These are phyloP conservation scores for Acanthopagrus latus DNA, from an alignment of 2,797 vertebrate genomes.

Conservation along the genomic window DNA sequence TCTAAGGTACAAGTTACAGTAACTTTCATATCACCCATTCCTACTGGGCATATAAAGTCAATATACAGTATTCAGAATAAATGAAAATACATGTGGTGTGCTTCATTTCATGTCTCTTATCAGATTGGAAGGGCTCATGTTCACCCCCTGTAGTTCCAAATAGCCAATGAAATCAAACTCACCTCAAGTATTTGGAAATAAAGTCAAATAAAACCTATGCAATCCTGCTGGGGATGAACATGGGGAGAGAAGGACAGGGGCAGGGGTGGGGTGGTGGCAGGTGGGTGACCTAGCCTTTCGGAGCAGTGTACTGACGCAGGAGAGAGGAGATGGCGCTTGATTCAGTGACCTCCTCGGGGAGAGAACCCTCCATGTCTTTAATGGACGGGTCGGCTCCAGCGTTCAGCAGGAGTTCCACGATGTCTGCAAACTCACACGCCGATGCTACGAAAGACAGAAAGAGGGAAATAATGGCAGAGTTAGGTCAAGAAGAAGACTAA, in stretches of 20 bases:
- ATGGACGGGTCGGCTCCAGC: slow-evolving; percentile 91
- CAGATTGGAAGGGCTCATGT: slow-evolving; percentile 32
- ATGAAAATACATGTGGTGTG: slow-evolving; percentile 43
- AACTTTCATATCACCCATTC: slow-evolving; percentile 44
- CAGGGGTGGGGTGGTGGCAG: neutral
- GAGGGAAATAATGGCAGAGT: neutral
- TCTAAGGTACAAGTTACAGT: slow-evolving; percentile 14
- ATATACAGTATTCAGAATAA: slow-evolving; percentile 42
- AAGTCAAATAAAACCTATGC: slow-evolving; percentile 53
- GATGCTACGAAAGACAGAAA: slow-evolving; percentile 84
- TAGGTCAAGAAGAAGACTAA: neutral
- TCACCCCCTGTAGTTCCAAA: slow-evolving; percentile 34
- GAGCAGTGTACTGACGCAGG: slow-evolving; percentile 86
- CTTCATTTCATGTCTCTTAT: slow-evolving; percentile 43
- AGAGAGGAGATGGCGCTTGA: slow-evolving; percentile 90
- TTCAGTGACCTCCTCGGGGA: slow-evolving; percentile 94
- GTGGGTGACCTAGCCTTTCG: slow-evolving; percentile 80
- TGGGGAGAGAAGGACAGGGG: slow-evolving; percentile 35
- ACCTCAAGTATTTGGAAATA: slow-evolving; percentile 47
- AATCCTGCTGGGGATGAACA: slow-evolving; percentile 38
- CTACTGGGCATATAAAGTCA: slow-evolving; percentile 41
- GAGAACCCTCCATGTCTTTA: slow-evolving; percentile 94
- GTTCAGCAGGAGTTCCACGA: slow-evolving; percentile 94
- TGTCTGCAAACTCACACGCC: slow-evolving; percentile 94
- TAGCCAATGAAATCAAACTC: slow-evolving; percentile 52